Conservation (phyloP, 2,113 vertebrate species). For the Larimichthys polyactis region DNA sequence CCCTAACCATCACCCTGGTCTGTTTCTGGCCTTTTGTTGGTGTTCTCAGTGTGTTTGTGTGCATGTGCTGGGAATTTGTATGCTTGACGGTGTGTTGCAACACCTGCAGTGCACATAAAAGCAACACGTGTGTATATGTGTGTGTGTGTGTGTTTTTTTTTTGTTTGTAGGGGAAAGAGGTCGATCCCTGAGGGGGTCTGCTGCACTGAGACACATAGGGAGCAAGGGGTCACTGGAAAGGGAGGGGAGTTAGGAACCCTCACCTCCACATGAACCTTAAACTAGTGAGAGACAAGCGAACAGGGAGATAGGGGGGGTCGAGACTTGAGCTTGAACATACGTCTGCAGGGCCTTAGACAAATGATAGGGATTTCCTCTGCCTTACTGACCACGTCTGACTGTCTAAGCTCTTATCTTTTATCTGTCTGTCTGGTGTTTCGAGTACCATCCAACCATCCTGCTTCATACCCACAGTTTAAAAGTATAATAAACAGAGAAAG, state of each 20-base stretch:
- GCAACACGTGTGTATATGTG: slow-evolving; percentile 47
- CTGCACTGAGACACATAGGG: slow-evolving; percentile 71
- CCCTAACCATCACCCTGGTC: neutral
- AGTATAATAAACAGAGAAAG: slow-evolving; percentile 43
- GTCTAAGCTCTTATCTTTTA: slow-evolving; percentile 70
- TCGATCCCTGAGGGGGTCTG: slow-evolving; percentile 71
- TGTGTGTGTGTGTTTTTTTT: slow-evolving; percentile 33
- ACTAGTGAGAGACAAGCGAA: slow-evolving; percentile 49
- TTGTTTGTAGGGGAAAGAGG: slow-evolving; percentile 63
- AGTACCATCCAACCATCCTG: slow-evolving; percentile 24
- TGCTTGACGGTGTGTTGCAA: slow-evolving; percentile 42
- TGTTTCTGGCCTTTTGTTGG: slow-evolving; percentile 25
- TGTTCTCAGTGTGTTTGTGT: slow-evolving; percentile 24
- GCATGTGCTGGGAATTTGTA: slow-evolving; percentile 2
- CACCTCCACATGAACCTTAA: slow-evolving; percentile 81
- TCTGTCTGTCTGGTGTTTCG: slow-evolving; percentile 60
- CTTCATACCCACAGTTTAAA: slow-evolving; percentile 16
- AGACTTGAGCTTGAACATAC: slow-evolving; percentile 82
- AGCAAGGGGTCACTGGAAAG: slow-evolving; percentile 75
- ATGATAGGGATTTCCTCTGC: slow-evolving; percentile 79
- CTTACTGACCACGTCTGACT: slow-evolving; percentile 68
- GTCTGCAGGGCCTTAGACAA: slow-evolving; percentile 75
- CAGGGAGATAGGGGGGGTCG: slow-evolving; percentile 49
- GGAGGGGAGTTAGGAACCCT: slow-evolving; percentile 67
- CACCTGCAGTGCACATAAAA: slow-evolving; percentile 70